phyloP scores from a whole-genome alignment of 2,888 invertebrate genomes.

The Ephialtes manifestator region DNA sequence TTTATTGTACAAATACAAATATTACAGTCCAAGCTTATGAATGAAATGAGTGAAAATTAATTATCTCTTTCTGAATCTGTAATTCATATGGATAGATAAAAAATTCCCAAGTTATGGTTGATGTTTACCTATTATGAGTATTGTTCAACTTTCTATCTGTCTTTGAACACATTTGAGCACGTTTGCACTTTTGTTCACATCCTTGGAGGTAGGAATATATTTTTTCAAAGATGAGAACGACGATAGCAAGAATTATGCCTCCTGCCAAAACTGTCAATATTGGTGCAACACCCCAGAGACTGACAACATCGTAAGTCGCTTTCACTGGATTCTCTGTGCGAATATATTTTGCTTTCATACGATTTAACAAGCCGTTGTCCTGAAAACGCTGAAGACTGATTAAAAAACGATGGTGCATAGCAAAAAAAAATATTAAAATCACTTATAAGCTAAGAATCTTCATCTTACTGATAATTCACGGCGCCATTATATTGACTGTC shows the following conservation, averaged over 20 bases:
- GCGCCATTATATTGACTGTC: constrained; percentile 76
- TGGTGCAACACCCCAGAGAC: constrained; percentile 73
- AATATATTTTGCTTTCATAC: constrained; percentile 69
- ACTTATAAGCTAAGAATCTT: not conserved
- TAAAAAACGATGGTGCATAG: not conserved
- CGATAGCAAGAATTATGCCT: constrained; percentile 71
- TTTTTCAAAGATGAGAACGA: constrained; percentile 74
- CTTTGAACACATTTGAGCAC: not conserved
- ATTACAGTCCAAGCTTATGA: not conserved
- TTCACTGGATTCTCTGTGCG: not conserved
- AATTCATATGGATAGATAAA: not conserved
- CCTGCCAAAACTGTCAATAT: constrained; percentile 74
- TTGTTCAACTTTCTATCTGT: too few relatives aligned
- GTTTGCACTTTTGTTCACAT: not conserved
- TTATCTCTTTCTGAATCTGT: not conserved
- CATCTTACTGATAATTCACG: constrained; percentile 77
- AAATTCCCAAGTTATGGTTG: not conserved
- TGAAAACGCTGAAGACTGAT: constrained; percentile 77
- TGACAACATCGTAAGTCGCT: constrained; percentile 61
- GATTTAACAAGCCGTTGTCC: constrained; percentile 77
- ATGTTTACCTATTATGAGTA: not conserved
- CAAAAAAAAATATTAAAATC: constrained; percentile 73
- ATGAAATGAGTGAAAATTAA: not conserved
- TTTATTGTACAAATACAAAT: too few relatives aligned
- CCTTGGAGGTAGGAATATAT: not conserved